These are phyloP conservation scores for Edolisoma coerulescens DNA, from an alignment of 2,113 vertebrate species.

Conservation along the genomic window DNA sequence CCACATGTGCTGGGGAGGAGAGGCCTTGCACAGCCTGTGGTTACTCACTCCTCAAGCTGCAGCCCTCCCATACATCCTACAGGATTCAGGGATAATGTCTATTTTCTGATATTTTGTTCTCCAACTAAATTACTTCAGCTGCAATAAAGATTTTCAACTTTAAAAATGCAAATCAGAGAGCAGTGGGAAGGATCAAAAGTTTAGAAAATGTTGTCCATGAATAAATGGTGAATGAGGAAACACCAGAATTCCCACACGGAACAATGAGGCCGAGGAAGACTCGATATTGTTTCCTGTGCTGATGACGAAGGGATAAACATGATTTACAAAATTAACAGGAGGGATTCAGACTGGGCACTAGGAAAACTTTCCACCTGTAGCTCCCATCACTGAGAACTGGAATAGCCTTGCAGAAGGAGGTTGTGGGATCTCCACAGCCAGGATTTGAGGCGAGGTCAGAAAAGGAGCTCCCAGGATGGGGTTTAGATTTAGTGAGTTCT, in stretches of 20 bases:
- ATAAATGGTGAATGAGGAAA: not conserved
- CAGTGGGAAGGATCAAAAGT: not conserved
- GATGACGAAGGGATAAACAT: not conserved
- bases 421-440: not conserved
- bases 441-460: not conserved
- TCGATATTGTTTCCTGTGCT: not conserved
- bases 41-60: not conserved
- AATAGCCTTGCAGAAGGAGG: not conserved
- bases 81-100: not conserved
- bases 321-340: not conserved
- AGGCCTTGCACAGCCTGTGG: not conserved
- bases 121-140: not conserved
- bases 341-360: not conserved
- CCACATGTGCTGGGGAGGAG: not conserved
- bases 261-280: not conserved
- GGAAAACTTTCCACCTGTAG: not conserved
- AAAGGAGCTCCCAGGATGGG: not conserved
- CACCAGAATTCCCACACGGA: not conserved
- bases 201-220: not conserved
- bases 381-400: not conserved
- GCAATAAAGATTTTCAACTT: not conserved
- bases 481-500: not conserved
- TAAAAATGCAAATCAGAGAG: not conserved
- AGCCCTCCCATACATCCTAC: not conserved
- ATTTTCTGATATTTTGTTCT: not conserved